phyloP scores from a whole-genome alignment of 2,113 vertebrate species.

The Aptenodytes forsteri region DNA sequence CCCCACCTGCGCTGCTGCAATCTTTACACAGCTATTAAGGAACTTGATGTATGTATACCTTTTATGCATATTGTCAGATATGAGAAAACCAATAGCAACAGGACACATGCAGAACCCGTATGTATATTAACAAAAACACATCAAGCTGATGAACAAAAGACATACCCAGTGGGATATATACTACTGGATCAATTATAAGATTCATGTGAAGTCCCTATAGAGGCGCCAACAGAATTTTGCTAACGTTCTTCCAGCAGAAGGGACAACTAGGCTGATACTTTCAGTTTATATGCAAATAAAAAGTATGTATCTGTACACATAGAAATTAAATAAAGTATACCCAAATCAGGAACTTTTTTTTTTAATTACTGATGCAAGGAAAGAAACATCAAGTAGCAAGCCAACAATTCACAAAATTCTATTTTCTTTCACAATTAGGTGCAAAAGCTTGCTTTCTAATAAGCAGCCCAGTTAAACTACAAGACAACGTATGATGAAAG shows the following conservation, averaged over 20 bases:
- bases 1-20: not conserved
- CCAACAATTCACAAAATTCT: not conserved
- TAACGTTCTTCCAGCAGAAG: not conserved
- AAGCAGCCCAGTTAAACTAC: not conserved
- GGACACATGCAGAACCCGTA: accelerated
- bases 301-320: not conserved
- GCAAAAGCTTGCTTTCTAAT: not conserved
- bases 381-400: not conserved
- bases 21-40: not conserved
- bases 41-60: not conserved
- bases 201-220: accelerated
- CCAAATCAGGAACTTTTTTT: not conserved
- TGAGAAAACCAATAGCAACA: not conserved
- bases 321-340: not conserved
- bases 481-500: accelerated
- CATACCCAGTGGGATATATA: not conserved
- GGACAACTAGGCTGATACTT: not conserved
- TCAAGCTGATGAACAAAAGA: not conserved
- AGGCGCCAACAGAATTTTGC: not conserved
- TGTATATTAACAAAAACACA: accelerated
- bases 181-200: not conserved
- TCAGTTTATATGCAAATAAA: not conserved
- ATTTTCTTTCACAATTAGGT: not conserved
- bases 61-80: accelerated
- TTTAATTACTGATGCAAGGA: not conserved